Conservation (phyloP, 2,797 vertebrate genomes). For the Lophotriccus pileatus region DNA sequence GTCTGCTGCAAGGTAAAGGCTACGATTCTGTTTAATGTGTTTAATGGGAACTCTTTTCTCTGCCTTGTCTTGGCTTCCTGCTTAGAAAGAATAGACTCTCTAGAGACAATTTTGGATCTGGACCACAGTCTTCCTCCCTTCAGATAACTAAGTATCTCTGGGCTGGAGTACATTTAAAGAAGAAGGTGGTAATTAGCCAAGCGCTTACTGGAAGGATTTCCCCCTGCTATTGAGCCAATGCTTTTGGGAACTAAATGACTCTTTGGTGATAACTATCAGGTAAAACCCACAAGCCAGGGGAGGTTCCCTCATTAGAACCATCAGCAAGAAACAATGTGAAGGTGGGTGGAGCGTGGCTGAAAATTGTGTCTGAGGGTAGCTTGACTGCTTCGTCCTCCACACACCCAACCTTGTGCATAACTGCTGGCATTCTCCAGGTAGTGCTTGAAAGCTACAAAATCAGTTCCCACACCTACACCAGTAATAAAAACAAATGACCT, state of each 20-base stretch:
- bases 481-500: slow-evolving; percentile 24
- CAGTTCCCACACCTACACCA: neutral
- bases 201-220: slow-evolving; percentile 64
- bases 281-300: slow-evolving; percentile 18
- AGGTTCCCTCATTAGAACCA: slow-evolving; percentile 26
- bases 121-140: slow-evolving; percentile 4
- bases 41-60: neutral
- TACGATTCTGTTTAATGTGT: fast-evolving
- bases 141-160: slow-evolving; percentile 52
- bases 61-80: slow-evolving; percentile 43
- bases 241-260: slow-evolving; percentile 45
- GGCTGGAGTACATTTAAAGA: slow-evolving; percentile 56
- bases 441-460: neutral
- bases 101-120: slow-evolving; percentile 11
- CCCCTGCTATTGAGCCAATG: slow-evolving; percentile 35
- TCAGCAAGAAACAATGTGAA: slow-evolving; percentile 23
- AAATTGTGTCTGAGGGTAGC: neutral
- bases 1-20: neutral
- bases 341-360: neutral
- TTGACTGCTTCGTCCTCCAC: neutral
- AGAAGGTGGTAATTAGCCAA: slow-evolving; percentile 46
- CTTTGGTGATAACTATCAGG: slow-evolving; percentile 26
- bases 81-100: slow-evolving; percentile 50
- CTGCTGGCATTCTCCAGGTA: neutral
- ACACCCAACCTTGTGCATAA: neutral